Percentiles rank a stretch among this genome's conserved stretches.
Conservation (phyloP, 2,888 invertebrate species). For the Dasypolia templi region DNA sequence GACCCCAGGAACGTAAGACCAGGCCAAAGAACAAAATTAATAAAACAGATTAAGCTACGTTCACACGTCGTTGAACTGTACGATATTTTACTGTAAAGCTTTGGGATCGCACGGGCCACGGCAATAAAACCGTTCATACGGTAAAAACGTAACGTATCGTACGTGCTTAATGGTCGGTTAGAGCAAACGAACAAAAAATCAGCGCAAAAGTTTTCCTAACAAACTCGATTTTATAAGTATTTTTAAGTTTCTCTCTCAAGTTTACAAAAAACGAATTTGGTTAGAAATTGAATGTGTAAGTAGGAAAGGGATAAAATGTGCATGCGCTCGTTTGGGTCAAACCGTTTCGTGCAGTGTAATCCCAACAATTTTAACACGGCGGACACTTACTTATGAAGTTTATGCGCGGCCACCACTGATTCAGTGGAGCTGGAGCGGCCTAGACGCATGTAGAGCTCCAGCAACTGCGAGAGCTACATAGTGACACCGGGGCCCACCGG, state of each 20-base stretch:
- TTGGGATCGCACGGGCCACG: no score
- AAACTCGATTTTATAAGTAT: no score
- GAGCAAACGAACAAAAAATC: not conserved
- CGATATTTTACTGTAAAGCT: not conserved
- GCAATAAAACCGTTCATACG: not conserved
- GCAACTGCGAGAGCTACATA: constrained; percentile 21
- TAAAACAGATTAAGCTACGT: not conserved
- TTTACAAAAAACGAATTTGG: not conserved
- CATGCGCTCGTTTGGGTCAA: not conserved
- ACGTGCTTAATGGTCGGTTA: not conserved
- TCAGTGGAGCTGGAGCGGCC: not conserved
- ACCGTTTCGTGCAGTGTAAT: not conserved
- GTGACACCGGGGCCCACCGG: not conserved
- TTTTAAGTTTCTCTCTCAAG: no score
- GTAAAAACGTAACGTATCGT: not conserved
- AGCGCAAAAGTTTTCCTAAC: no score
- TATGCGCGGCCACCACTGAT: not conserved
- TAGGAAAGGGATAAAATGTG: not conserved
- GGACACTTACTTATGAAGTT: constrained; percentile 4
- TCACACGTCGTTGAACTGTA: not conserved
- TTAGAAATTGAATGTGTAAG: not conserved
- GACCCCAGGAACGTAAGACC: not conserved
- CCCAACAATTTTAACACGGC: not conserved
- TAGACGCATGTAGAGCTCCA: constrained; percentile 3
- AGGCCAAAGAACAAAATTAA: not conserved